Percentiles rank a stretch among this genome's conserved stretches.
Evolutionary conservation across 1,140 invertebrate species (phyloP).

Genomic region (Chironomus tepperi): DNA sequence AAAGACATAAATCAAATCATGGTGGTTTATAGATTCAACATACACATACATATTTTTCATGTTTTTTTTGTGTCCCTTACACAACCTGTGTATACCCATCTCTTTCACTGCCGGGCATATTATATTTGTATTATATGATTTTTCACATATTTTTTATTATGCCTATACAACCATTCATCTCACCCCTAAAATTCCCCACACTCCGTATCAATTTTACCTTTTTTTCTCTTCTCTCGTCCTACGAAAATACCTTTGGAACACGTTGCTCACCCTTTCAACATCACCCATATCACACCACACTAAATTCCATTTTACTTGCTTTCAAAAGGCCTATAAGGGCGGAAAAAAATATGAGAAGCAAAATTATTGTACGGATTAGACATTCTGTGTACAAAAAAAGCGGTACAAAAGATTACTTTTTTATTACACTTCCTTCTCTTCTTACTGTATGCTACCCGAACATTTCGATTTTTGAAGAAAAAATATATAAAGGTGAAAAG

Average conservation of each 20-base stretch:
- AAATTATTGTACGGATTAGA: conserved; percentile 13
- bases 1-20: conserved; percentile 14
- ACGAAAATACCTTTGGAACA: not conserved
- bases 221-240: too few relatives aligned
- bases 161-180: not conserved
- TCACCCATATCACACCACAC: not conserved
- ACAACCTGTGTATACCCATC: not conserved
- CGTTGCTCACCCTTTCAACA: not conserved
- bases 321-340: too few relatives aligned
- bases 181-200: not conserved
- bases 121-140: conserved; percentile 10
- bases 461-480: not conserved
- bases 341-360: not conserved
- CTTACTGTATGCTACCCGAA: not conserved
- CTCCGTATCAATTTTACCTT: too few relatives aligned
- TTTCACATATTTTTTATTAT: conserved; percentile 15
- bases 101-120: not conserved
- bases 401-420: conserved; percentile 22
- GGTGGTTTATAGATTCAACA: not conserved
- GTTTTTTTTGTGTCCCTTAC: not conserved
- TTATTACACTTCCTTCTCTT: conserved; percentile 15
- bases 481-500: not conserved
- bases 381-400: conserved; percentile 11
- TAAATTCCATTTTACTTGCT: too few relatives aligned
- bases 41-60: not conserved